Evolutionary conservation across 2,797 vertebrate species (phyloP).

Genomic region (Champsocephalus esox): DNA sequence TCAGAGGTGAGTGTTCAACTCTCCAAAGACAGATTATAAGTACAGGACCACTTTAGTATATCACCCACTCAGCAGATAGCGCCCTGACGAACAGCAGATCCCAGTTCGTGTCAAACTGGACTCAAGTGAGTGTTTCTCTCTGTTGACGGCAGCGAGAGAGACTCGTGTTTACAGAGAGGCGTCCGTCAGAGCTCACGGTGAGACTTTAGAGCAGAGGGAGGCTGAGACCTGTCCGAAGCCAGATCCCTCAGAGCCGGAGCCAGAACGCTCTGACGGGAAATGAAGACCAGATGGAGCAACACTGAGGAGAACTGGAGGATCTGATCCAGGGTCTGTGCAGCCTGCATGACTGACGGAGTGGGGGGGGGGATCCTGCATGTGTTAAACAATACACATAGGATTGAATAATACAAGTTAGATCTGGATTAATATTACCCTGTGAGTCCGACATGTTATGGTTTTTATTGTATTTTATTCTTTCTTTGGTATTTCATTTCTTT

Average conservation of each 20-base stretch:
- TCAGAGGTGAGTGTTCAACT: neutral
- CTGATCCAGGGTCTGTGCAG: too few relatives aligned
- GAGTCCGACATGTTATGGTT: too few relatives aligned
- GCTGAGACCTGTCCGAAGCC: conserved; percentile 5
- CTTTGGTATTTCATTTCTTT: too few relatives aligned
- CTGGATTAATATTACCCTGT: too few relatives aligned
- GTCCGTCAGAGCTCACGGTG: conserved; percentile 44
- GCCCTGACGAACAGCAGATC: neutral
- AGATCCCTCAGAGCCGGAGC: conserved; percentile 22
- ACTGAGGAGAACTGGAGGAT: too few relatives aligned
- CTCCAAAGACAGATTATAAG: neutral
- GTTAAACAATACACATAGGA: too few relatives aligned
- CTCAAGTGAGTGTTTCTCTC: neutral
- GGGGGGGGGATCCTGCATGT: too few relatives aligned
- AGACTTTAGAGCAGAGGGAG: conserved; percentile 51
- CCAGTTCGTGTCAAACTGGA: neutral
- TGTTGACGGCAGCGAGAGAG: neutral
- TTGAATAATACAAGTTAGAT: too few relatives aligned
- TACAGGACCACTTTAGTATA: neutral
- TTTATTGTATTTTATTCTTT: too few relatives aligned
- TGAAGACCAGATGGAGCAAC: conserved; percentile 68
- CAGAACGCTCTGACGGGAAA: conserved; percentile 58
- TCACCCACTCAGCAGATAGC: neutral
- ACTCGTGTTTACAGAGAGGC: conserved; percentile 49
- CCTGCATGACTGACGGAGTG: too few relatives aligned